These are phyloP conservation scores for Lanistes nyassanus DNA, from an alignment of 1,140 invertebrate species.

Conservation along the genomic window DNA sequence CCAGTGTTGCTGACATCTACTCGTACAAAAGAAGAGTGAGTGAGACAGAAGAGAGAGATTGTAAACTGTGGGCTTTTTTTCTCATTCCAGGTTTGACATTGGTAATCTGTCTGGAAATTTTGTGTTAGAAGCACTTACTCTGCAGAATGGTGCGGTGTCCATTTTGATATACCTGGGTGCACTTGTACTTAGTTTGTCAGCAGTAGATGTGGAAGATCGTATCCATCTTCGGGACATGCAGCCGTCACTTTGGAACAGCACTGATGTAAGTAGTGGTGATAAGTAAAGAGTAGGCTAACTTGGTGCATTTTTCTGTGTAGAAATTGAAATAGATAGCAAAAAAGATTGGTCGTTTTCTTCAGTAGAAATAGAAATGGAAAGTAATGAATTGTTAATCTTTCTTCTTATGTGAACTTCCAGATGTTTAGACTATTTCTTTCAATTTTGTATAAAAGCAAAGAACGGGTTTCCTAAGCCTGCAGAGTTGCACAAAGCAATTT, in stretches of 20 bases:
- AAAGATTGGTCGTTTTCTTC: too few species aligned
- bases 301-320: too few species aligned
- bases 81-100: slow-evolving; percentile 51
- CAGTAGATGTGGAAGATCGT: slow-evolving; percentile 47
- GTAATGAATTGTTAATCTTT: too few species aligned
- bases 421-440: too few species aligned
- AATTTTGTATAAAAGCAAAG: too few species aligned
- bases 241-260: slow-evolving; percentile 31
- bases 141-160: slow-evolving; percentile 55
- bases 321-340: too few species aligned
- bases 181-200: slow-evolving; percentile 42
- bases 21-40: not conserved
- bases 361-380: too few species aligned
- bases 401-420: too few species aligned
- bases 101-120: slow-evolving; percentile 45
- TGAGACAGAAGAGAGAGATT: not conserved
- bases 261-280: slow-evolving; percentile 35
- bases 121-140: slow-evolving; percentile 44
- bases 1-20: too few species aligned
- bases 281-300: too few species aligned
- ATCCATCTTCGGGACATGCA: slow-evolving; percentile 39
- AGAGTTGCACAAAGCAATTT: too few species aligned
- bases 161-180: slow-evolving; percentile 45
- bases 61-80: not conserved
- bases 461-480: too few species aligned